Conservation (phyloP, 1,140 invertebrate genomes). For the Cyclargus thomasi region DNA sequence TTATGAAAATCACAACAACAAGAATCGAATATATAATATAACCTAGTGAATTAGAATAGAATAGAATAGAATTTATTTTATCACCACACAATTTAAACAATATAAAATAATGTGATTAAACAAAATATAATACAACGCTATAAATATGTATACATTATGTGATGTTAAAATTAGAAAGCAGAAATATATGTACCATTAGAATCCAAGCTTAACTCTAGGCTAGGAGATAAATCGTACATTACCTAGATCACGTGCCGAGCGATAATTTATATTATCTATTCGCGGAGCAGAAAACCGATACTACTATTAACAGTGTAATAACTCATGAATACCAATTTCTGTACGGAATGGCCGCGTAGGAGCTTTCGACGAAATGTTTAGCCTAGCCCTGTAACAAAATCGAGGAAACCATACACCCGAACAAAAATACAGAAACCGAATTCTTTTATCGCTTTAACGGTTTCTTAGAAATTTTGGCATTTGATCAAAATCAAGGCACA, state of each 20-base stretch:
- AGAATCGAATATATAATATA: too few species aligned
- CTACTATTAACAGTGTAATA: slow-evolving; percentile 33
- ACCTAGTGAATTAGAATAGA: too few species aligned
- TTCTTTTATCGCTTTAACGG: not conserved
- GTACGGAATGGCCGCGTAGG: slow-evolving; percentile 29
- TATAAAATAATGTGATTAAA: too few species aligned
- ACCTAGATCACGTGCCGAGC: slow-evolving; percentile 22
- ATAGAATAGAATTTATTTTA: too few species aligned
- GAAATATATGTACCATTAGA: not conserved
- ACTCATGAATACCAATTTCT: slow-evolving; percentile 35
- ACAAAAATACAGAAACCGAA: not conserved
- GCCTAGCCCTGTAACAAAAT: not conserved
- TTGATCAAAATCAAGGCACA: not conserved
- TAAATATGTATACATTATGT: too few species aligned
- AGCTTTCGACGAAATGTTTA: not conserved
- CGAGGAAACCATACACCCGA: not conserved
- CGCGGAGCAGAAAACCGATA: slow-evolving; percentile 33
- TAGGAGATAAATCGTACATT: slow-evolving; percentile 22
- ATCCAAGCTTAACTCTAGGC: slow-evolving; percentile 2
- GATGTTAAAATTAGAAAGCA: too few species aligned
- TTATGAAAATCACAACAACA: too few species aligned
- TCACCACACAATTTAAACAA: too few species aligned
- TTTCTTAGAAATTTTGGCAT: not conserved
- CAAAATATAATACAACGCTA: too few species aligned
- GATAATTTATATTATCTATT: slow-evolving; percentile 38